phyloP scores from a whole-genome alignment of 2,888 invertebrate genomes.

The Pseudanteris insignis region DNA sequence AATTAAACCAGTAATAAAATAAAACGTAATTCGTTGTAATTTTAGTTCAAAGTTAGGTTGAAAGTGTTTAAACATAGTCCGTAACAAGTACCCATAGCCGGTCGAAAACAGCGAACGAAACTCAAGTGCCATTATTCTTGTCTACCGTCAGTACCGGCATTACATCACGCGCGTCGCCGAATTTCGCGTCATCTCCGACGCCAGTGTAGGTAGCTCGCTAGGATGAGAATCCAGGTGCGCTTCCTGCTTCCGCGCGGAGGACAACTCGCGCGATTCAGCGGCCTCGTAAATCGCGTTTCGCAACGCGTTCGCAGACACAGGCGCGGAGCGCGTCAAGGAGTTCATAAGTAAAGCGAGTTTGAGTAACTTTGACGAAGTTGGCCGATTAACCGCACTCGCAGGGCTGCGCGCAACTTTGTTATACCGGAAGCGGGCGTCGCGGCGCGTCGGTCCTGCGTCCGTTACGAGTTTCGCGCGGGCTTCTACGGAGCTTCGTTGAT shows the following conservation, averaged over 20 bases:
- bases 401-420: constrained; percentile 30
- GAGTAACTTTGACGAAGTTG: constrained; percentile 37
- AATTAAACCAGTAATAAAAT: too few species aligned
- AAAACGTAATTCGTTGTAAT: too few species aligned
- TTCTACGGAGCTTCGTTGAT: constrained; percentile 54
- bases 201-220: constrained; percentile 13
- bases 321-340: constrained; percentile 14
- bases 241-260: constrained; percentile 26
- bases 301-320: constrained; percentile 3
- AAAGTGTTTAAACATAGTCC: too few species aligned
- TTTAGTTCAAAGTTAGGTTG: too few species aligned
- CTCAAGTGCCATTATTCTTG: too few species aligned
- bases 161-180: constrained; percentile 19
- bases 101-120: too few species aligned
- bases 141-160: too few species aligned
- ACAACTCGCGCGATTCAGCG: constrained; percentile 46
- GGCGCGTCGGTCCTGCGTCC: constrained; percentile 47
- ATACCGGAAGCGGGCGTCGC: constrained; percentile 29
- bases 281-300: constrained; percentile 38
- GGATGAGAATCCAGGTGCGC: constrained; percentile 38
- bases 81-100: too few species aligned
- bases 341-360: constrained; percentile 37
- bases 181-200: constrained; percentile 3
- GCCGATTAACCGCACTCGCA: constrained; percentile 33
- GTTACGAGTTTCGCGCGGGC: constrained; percentile 58